Conservation (phyloP, 2,888 invertebrate genomes). For the Deilephila elpenor region DNA sequence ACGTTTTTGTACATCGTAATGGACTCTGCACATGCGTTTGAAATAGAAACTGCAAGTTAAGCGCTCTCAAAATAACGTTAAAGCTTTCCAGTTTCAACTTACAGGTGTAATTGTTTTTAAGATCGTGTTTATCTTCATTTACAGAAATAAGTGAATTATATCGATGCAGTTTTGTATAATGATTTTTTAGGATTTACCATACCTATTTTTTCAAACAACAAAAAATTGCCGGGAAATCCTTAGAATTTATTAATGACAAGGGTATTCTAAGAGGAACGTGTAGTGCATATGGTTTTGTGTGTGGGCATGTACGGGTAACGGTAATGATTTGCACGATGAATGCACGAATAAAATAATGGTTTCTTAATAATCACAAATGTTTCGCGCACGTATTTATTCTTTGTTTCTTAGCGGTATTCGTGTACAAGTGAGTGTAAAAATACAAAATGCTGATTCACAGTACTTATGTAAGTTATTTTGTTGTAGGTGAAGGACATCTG, state of each 20-base stretch:
- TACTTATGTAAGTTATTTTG: conserved; percentile 40
- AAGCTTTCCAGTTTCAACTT: background rate
- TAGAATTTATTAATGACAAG: no score
- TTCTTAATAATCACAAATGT: no score
- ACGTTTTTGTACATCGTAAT: background rate
- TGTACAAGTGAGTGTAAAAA: background rate
- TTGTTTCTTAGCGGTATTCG: background rate
- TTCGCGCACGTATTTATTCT: no score
- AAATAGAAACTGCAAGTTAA: background rate
- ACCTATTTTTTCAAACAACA: no score
- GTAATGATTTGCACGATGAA: no score
- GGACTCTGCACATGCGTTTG: background rate
- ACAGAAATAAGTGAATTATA: background rate
- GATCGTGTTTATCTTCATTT: background rate
- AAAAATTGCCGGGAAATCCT: no score
- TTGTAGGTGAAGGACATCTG: conserved; percentile 96
- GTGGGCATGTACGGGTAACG: no score
- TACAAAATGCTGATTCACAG: background rate
- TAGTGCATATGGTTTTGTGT: no score
- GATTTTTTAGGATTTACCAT: no score
- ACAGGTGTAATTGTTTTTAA: background rate
- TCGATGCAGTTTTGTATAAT: background rate
- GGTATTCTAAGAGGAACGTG: no score
- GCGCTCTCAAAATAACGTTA: background rate
- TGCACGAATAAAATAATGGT: no score